Percentiles rank a stretch among this genome's conserved stretches.
Evolutionary conservation across 2,888 invertebrate species (phyloP).

Genomic region (Lasioglossum lativentre): DNA sequence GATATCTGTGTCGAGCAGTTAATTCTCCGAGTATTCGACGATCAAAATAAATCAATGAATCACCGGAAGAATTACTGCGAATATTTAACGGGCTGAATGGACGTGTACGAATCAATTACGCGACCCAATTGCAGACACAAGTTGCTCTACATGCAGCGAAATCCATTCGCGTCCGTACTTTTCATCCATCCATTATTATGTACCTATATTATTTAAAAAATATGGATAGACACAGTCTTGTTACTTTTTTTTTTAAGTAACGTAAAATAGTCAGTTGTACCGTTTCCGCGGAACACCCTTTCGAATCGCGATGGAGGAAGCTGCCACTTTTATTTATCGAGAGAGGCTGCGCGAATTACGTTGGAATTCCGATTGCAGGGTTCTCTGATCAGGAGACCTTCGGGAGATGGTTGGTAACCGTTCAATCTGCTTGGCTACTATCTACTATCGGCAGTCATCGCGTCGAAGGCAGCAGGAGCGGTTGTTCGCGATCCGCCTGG

Average conservation of each 20-base stretch:
- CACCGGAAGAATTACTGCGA: conserved; percentile 39
- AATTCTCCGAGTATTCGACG: conserved; percentile 17
- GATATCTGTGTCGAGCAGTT: conserved; percentile 13
- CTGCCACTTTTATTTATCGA: not conserved
- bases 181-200: not conserved
- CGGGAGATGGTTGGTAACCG: not conserved
- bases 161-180: not conserved
- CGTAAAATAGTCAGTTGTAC: too few species aligned
- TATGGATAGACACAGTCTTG: too few species aligned
- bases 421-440: not conserved
- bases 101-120: conserved; percentile 27
- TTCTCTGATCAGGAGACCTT: not conserved
- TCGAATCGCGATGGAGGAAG: not conserved
- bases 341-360: not conserved
- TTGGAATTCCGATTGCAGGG: not conserved
- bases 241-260: too few species aligned
- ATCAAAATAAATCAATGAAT: conserved; percentile 62
- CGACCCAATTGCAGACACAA: not conserved
- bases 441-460: not conserved
- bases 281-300: not conserved
- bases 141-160: not conserved
- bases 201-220: too few species aligned
- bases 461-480: not conserved
- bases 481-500: not conserved
- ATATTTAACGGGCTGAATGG: conserved; percentile 30